Conservation (phyloP, 2,797 vertebrate species). For the Synaphobranchus kaupii region DNA sequence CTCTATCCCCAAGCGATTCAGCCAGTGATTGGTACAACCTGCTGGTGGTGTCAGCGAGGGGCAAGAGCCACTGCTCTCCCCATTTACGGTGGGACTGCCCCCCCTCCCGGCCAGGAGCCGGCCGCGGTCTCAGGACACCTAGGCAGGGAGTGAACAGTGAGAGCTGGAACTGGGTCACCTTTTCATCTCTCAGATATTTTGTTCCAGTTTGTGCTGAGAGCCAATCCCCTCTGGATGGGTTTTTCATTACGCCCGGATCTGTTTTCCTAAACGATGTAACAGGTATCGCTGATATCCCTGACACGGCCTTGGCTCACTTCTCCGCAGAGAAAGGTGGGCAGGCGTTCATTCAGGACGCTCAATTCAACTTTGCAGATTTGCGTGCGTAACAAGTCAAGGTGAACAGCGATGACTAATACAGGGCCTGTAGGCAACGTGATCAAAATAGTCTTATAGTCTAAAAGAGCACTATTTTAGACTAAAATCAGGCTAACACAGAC, state of each 20-base stretch:
- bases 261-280: conserved; percentile 48
- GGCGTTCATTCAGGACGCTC: no score
- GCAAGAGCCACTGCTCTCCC: conserved; percentile 32
- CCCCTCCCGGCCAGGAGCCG: conserved; percentile 34
- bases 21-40: conserved; percentile 23
- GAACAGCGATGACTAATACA: neutral
- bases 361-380: neutral
- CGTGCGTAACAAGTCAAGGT: neutral
- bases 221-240: conserved; percentile 50
- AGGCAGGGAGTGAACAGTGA: conserved; percentile 54
- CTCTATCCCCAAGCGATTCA: neutral
- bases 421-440: neutral
- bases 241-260: conserved; percentile 48
- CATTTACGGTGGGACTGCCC: conserved; percentile 41
- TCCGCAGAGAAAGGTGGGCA: neutral
- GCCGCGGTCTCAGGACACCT: conserved; percentile 57
- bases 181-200: conserved; percentile 46
- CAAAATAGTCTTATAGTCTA: neutral
- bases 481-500: neutral
- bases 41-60: conserved; percentile 35
- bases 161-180: conserved; percentile 67
- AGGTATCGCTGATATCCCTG: conserved; percentile 36
- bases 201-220: conserved; percentile 42
- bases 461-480: neutral
- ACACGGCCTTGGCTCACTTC: conserved; percentile 26